Evolutionary conservation across 2,888 invertebrate species (phyloP), one percentile per base, ranked within the genome.

Genomic region (Agelastica alni): DNA sequence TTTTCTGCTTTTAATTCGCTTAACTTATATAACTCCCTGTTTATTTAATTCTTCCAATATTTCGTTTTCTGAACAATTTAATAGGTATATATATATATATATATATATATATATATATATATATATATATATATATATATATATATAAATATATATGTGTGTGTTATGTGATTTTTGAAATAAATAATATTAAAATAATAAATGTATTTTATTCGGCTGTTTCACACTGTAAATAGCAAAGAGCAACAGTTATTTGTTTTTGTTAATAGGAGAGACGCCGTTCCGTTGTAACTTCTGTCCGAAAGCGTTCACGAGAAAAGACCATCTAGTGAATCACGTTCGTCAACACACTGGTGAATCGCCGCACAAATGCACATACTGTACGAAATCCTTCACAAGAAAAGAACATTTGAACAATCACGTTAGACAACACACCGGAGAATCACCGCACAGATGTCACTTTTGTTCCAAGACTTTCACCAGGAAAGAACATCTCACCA

Each of bases 381-480:
- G 89, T 77, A 85, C 88, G 51, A 88, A 89, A 75, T 86, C 88
- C 51, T 89, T 89, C 77, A 88, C 88, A 18, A 81, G 88, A 67
- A 88, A 89, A 77, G 90, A 90, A 77, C 91, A 91, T 75, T 80
- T 91, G 62, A 89, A 88, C 66, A 90, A 91, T 78, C 91, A 92
- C 78, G 89, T 91, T 74, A 83, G 91, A 47, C 91, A 91, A 74
- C 92, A 92, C 77, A 91, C 91, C 36, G 91, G 91, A 68, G 92
- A 92, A 77, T 91, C 91, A 65, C 91, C 91, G 55, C 91, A 91
- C 71, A 85, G 89, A 61, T 92, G 92, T 75, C 86, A 88, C 67
- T 91, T 86, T 77, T 92, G 91, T 80, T 85, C 88, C 64, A 91
- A 91, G 75, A 88, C 89, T 30, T 91, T 91, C 77, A 91, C 91